Evolutionary conservation across 2,797 vertebrate genomes (phyloP).

Genomic region (Selene dorsalis): DNA sequence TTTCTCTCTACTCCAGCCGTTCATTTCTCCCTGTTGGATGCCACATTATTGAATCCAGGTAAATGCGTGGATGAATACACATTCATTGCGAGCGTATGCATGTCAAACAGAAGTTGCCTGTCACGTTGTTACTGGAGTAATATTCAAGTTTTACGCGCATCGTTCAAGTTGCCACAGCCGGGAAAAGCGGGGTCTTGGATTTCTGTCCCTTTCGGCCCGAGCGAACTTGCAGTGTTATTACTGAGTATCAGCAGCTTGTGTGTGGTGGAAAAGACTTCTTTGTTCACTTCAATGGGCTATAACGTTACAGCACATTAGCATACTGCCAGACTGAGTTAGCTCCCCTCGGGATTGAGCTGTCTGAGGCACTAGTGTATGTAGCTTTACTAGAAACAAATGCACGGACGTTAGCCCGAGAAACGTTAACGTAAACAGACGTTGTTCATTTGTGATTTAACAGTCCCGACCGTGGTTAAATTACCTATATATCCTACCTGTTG

Average conservation of each 20-base stretch:
- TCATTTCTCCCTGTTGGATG: conserved; percentile 81
- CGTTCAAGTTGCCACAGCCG: conserved; percentile 71
- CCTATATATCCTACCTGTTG: conserved; percentile 21
- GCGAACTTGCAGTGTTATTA: conserved; percentile 42
- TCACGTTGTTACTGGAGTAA: conserved; percentile 53
- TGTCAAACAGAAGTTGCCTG: conserved; percentile 17
- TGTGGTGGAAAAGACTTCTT: conserved; percentile 81
- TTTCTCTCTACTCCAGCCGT: conserved; percentile 75
- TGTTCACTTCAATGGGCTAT: conserved; percentile 82
- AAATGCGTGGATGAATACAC: conserved; percentile 47
- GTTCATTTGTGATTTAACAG: conserved; percentile 22
- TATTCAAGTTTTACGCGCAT: conserved; percentile 76
- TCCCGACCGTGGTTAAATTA: not conserved
- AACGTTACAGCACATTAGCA: conserved; percentile 74
- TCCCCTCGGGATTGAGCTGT: conserved; percentile 22
- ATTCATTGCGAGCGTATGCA: not conserved
- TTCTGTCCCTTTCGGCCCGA: conserved; percentile 64
- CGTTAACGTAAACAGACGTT: conserved; percentile 9
- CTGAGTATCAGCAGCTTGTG: conserved; percentile 21
- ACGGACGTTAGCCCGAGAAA: conserved; percentile 10
- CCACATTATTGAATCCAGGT: conserved; percentile 79
- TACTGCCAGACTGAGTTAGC: conserved; percentile 47
- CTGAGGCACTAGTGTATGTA: not conserved
- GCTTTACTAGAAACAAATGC: conserved; percentile 4
- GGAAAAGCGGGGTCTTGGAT: conserved; percentile 75